Evolutionary conservation across 2,797 vertebrate genomes (phyloP), one percentile per base, ranked within the genome.

Genomic region (Podarcis siculus): DNA sequence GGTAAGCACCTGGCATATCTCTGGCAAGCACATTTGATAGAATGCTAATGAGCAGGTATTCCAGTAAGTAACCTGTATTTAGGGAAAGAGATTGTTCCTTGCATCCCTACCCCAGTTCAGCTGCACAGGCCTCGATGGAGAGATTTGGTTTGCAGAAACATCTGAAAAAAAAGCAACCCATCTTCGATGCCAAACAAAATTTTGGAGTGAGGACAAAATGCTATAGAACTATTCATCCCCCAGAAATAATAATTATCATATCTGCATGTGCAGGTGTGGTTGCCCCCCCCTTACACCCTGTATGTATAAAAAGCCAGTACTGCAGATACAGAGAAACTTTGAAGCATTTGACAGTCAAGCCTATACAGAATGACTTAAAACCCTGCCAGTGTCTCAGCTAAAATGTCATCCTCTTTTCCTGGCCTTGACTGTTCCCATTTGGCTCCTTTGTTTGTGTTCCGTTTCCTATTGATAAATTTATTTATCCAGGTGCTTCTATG

Each of bases 31-130:
- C 4, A 37, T 78, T 58, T 45, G 66, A 6, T 0, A 73, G 87
- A 88, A 93, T 91, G 72, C 49, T 86, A 91, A 93, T 85, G 79
- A 91, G 81, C 35, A 89, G 55, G 4, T 21, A 32, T 94, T 93
- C 86, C 79, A 89, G 30, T 67, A 92, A 82, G 82, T 75, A 89
- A 90, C 80, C 30, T 80, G 58, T 69, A 25, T n/a, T 79, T 67
- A 88, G 1, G 3, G 1, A 3, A 19, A 2, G 1, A 39, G 1
- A 79, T 12, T 25, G 76, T 85, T 39, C 32, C 64, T 27, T 86
- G 87, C 88, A 83, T 45, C 72, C 30, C 32, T 88, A 30, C 0
- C 5, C 82, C 49, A 49, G 30, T 87, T 90, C 86, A 86, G 35
- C 80, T 19, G 77, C n/a, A 89, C 1, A 49, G 39, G 42, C 27